Percentiles rank a stretch among this genome's conserved stretches.
phyloP scores from a whole-genome alignment of 2,888 invertebrate species.

The Nysson spinosus region DNA sequence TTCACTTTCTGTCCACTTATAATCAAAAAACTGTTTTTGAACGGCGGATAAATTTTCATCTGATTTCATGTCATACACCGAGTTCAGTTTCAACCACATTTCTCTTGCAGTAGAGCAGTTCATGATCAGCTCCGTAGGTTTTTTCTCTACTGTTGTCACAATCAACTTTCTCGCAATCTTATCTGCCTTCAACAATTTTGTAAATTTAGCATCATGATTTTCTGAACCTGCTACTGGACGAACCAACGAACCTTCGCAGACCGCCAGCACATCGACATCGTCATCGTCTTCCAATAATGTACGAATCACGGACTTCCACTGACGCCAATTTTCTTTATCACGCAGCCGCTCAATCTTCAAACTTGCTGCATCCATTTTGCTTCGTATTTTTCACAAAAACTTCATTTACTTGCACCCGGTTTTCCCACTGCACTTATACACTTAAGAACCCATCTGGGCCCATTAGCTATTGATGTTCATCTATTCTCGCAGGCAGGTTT shows the following conservation, averaged over 20 bases:
- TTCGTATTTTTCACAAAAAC: no score
- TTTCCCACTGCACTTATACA: no score
- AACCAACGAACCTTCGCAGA: not conserved
- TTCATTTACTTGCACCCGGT: no score
- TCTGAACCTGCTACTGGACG: not conserved
- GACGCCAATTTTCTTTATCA: not conserved
- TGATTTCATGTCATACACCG: constrained; percentile 48
- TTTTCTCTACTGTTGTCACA: constrained; percentile 39
- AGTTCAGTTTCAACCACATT: constrained; percentile 52
- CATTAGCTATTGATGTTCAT: no score
- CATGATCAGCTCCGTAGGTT: constrained; percentile 38
- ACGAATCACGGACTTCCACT: not conserved
- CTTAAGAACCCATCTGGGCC: no score
- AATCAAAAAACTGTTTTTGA: constrained; percentile 56
- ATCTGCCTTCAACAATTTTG: constrained; percentile 18
- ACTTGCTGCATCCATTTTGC: no score
- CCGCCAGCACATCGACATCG: not conserved
- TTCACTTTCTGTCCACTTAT: constrained; percentile 15
- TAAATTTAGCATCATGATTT: not conserved
- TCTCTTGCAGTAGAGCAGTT: constrained; percentile 27
- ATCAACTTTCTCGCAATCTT: constrained; percentile 27
- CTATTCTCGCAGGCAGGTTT: no score
- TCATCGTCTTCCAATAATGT: not conserved
- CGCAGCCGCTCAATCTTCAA: not conserved
- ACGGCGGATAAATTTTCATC: constrained; percentile 40